Evolutionary conservation across 2,888 invertebrate species (phyloP).

Genomic region (Rambutsinella grinnellia): DNA sequence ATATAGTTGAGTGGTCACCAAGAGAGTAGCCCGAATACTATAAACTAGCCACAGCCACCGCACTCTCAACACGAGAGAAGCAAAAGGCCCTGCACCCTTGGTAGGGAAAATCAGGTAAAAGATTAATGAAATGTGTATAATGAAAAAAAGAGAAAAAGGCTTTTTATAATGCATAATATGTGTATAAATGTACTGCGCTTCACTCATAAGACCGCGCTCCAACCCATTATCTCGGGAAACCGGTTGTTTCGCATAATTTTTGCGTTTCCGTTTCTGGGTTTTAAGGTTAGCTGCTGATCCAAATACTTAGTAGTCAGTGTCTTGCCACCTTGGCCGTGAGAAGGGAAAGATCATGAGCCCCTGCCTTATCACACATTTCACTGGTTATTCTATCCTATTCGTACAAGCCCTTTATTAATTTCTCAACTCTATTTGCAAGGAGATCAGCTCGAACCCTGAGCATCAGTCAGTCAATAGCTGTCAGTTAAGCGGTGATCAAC

Average conservation of each 20-base stretch:
- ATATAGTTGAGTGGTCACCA: conserved; percentile 35
- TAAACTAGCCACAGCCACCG: no score
- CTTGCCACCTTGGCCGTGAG: conserved; percentile 51
- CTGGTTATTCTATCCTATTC: conserved; percentile 30
- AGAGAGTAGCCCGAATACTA: no score
- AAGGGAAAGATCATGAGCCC: conserved; percentile 15
- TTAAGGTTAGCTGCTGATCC: conserved; percentile 64
- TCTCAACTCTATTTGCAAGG: no score
- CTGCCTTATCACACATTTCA: conserved; percentile 22
- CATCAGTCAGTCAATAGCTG: conserved; percentile 47
- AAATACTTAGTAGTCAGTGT: conserved; percentile 59
- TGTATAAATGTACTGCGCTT: conserved; percentile 1
- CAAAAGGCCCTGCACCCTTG: no score
- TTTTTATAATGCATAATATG: no score
- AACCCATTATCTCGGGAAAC: conserved; percentile 49
- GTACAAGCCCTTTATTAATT: no score
- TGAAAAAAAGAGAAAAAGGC: no score
- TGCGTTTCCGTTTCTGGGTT: conserved; percentile 65
- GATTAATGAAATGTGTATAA: no score
- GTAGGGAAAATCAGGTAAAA: no score
- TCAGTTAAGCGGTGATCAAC: conserved; percentile 47
- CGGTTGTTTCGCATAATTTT: conserved; percentile 65
- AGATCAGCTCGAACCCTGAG: no score
- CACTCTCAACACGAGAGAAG: no score
- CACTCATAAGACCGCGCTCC: neutral